Evolutionary conservation across 2,797 vertebrate genomes (phyloP), one percentile per base, ranked within the genome.

Genomic region (Oophaga sylvatica): DNA sequence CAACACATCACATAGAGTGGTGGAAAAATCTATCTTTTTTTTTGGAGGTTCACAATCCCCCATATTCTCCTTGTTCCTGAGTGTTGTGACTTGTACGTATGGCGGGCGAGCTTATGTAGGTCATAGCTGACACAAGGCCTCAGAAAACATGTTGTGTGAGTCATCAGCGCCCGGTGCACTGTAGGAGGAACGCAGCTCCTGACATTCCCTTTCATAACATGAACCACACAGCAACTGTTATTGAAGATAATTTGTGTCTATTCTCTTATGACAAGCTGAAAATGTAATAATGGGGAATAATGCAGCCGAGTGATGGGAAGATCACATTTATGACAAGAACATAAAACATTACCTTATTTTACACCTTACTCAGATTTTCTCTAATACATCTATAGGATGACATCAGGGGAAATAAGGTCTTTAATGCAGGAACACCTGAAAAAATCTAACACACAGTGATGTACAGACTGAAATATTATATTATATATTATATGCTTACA

Each of bases 171-270:
- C 75, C 63, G 78, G 48, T 26, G 65, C 62, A 79, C 48, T 31
- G 84, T 57, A 41, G 77, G 84, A 86, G 76, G 76, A 84, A 84
- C 70, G 20, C 57, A 70, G 65, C 63, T 80, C 76, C 45, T 86
- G 62, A 80, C 76, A 85, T 80, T 79, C 63, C 78, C 62, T 86
- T 56, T 70, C 76, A 86, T 63, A 85, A 85, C 62, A 80, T 86
- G 84, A 86, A 65, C 83, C 83, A 67, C 83, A 78, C 83, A 77
- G 76, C 83, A 77, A 85, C 83, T 85, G 83, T 57, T 85, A 85
- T 48, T 65, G 31, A 45, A 35, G 62, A 41, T 45, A 60, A 76
- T 60, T 45, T 62, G 68, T 76, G 31, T 57, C 82, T 84, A 19
- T 63, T 76, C 35, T 60, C 57, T 35, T 76, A 10, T 84, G 22